Base-by-base conservation (phyloP, 2,797 vertebrate genomes). In the Melanotaenia maccullochi region DNA sequence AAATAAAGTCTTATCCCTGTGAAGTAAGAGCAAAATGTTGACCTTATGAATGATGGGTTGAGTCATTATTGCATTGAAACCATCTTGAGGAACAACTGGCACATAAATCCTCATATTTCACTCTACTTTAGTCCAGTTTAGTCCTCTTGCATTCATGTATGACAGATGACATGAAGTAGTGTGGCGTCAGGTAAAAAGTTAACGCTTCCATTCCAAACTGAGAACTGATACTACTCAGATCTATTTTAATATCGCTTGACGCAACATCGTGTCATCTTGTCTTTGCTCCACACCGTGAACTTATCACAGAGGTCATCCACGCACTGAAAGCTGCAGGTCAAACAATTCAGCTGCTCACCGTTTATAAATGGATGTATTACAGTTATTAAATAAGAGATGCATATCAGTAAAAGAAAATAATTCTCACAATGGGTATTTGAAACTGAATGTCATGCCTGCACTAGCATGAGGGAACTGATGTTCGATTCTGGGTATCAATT, bases 241-340 rank as follows among this genome's bases (percentile, higher is more conserved):
- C 55, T 44, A 22, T 83, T 75, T 67, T 51, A 73, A 76, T 65
- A 56, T 61, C 66, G 75, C 32, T 63, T 61, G 73, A 68, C 3
- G 25, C 33, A 33, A 24, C 36, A 3, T 54, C 32, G 32, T 71
- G 60, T 65, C 30, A 1, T 57, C 24, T 5, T 55, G 63, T 69
- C 38, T 1, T 14, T 42, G 65, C 73, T 54, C 60, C 20, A 5
- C 60, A 12, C 42, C 0, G 56, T 16, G 62, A 77, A 67, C 58
- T 62, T 65, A 30, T 25, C 77, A 12, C 71, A 22, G 75, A 83
- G 86, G 79, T 87, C 81, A 72, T 11, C n/a, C 57, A 1, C 59
- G 56, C 49, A 0, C 71, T 36, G 28, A 65, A 52, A 40, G 68
- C 73, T 65, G 32, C 44, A 30, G 0, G 18, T 64, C 47, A 3